Percentiles rank a stretch among this genome's conserved stretches.
Evolutionary conservation across 2,113 vertebrate genomes (phyloP).

Genomic region (Chionomys nivalis): DNA sequence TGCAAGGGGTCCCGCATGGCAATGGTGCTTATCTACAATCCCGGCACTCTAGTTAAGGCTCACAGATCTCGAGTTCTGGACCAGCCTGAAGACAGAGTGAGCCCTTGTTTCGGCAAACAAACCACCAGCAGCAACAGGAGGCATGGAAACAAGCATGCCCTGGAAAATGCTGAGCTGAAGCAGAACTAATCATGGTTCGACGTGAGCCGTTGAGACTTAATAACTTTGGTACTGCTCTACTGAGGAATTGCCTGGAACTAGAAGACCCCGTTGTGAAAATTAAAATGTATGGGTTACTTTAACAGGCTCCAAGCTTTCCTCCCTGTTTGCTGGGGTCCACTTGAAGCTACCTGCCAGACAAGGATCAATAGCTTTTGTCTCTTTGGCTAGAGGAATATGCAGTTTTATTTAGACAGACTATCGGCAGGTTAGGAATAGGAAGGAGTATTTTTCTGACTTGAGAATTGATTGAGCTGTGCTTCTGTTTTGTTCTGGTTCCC

Average conservation of each 20-base stretch:
- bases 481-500: slow-evolving; percentile 55
- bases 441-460: slow-evolving; percentile 55
- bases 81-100: background rate
- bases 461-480: slow-evolving; percentile 47
- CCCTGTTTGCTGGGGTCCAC: slow-evolving; percentile 5
- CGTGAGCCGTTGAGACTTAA: background rate
- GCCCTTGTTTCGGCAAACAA: background rate
- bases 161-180: background rate
- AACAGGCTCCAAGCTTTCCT: background rate
- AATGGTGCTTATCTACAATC: background rate
- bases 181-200: slow-evolving; percentile 40
- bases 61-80: background rate
- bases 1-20: background rate
- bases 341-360: slow-evolving; percentile 42
- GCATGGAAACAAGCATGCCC: background rate
- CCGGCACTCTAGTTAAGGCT: background rate
- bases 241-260: slow-evolving; percentile 37
- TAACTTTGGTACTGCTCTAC: slow-evolving; percentile 26
- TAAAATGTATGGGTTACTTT: slow-evolving; percentile 26
- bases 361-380: slow-evolving; percentile 57
- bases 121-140: background rate
- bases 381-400: slow-evolving; percentile 25
- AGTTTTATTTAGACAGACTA: slow-evolving; percentile 58
- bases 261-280: slow-evolving; percentile 49
- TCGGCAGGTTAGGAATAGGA: slow-evolving; percentile 58